Conservation (phyloP, 2,113 vertebrate genomes). For the Dermatemys mawii region DNA sequence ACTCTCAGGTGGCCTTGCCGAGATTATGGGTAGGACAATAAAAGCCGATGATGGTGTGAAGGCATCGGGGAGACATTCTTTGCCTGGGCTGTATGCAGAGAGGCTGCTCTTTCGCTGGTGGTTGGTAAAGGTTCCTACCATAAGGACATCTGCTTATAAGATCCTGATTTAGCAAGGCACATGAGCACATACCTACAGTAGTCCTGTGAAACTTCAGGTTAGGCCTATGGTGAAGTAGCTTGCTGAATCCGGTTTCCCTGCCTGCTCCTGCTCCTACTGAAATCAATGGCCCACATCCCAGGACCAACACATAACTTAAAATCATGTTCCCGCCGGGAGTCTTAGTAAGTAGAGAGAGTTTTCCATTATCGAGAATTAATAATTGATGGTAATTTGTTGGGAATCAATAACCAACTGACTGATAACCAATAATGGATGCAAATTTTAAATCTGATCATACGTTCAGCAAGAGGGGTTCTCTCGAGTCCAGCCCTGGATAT, state of each 20-base stretch:
- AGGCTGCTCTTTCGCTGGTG: background rate
- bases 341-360: too few relatives aligned
- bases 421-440: too few relatives aligned
- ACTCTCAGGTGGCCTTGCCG: background rate
- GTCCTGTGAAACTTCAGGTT: too few relatives aligned
- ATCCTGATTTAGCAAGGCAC: background rate
- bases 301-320: too few relatives aligned
- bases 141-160: background rate
- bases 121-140: rapidly evolving
- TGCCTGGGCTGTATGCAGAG: background rate
- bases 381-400: too few relatives aligned
- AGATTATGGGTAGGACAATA: background rate
- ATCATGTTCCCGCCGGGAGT: rapidly evolving
- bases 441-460: too few relatives aligned
- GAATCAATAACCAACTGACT: too few relatives aligned
- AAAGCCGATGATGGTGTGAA: background rate
- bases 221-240: too few relatives aligned
- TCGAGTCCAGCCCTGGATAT: too few relatives aligned
- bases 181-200: background rate
- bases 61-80: background rate
- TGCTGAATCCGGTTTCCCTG: too few relatives aligned
- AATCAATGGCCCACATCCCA: background rate
- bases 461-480: too few relatives aligned
- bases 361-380: too few relatives aligned
- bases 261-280: background rate